Conservation (phyloP, 2,113 vertebrate species). For the Cnemophilus loriae region DNA sequence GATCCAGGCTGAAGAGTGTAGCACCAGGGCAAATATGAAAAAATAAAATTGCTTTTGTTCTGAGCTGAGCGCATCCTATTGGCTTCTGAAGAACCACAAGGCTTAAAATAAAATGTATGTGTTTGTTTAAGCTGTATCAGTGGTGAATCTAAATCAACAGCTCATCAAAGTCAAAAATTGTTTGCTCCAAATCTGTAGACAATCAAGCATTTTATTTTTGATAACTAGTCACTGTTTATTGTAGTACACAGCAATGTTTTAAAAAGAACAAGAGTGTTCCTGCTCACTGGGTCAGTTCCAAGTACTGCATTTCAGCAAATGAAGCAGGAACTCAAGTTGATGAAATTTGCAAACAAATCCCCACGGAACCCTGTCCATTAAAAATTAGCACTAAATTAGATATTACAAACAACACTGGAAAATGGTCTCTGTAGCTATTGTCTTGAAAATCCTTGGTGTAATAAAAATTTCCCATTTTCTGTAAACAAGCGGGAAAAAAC, state of each 20-base stretch:
- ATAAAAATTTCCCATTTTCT: conserved; percentile 64
- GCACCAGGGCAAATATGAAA: neutral
- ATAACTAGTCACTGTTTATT: conserved; percentile 41
- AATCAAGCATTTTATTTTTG: conserved; percentile 51
- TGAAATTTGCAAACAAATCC: conserved; percentile 64
- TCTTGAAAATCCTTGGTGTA: conserved; percentile 61
- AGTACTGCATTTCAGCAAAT: conserved; percentile 52
- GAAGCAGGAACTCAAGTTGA: conserved; percentile 47
- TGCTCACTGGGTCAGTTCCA: conserved; percentile 42
- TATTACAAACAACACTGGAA: conserved; percentile 46
- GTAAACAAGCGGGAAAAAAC: neutral
- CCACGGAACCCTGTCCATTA: conserved; percentile 39
- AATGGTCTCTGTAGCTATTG: conserved; percentile 33
- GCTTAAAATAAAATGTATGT: conserved; percentile 6
- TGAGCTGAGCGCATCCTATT: neutral
- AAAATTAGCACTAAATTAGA: conserved; percentile 64
- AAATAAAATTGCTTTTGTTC: conserved; percentile 12
- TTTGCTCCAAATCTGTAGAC: neutral
- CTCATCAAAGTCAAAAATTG: conserved; percentile 5
- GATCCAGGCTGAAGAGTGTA: neutral
- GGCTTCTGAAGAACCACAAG: neutral
- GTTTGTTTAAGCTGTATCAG: conserved; percentile 33
- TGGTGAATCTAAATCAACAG: neutral
- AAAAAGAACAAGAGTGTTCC: conserved; percentile 14
- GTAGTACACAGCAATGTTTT: conserved; percentile 10